phyloP scores from a whole-genome alignment of 2,888 invertebrate species.

The Phania funesta region DNA sequence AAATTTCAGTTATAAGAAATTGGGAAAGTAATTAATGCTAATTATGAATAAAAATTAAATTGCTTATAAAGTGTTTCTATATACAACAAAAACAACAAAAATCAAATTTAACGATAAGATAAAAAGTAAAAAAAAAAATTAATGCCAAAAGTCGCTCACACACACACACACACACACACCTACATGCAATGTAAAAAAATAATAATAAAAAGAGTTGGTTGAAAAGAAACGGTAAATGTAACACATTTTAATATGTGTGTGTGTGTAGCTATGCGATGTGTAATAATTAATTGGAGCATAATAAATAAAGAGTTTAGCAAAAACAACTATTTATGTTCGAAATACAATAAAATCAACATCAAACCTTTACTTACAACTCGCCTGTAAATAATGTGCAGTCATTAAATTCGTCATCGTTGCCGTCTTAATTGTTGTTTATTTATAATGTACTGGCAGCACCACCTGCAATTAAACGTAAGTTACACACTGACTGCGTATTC shows the following conservation, averaged over 20 bases:
- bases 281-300: constrained; percentile 43
- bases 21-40: constrained; percentile 27
- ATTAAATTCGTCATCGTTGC: constrained; percentile 13
- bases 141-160: not conserved
- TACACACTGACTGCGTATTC: constrained; percentile 40
- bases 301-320: constrained; percentile 23
- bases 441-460: not conserved
- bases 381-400: constrained; percentile 9
- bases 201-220: not conserved
- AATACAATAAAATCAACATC: not conserved
- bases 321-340: not conserved
- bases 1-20: not conserved
- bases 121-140: constrained; percentile 29
- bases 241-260: not conserved
- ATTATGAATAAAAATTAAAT: constrained; percentile 31
- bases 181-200: not conserved
- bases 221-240: constrained; percentile 28
- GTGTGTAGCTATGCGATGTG: not conserved
- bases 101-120: constrained; percentile 51
- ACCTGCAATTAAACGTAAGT: constrained; percentile 59
- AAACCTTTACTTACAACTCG: constrained; percentile 29
- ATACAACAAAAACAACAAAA: constrained; percentile 25
- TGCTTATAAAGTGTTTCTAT: constrained; percentile 13
- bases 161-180: not conserved
- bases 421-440: constrained; percentile 28